These are phyloP conservation scores for Pomatostomus ruficeps DNA, from an alignment of 2,113 vertebrate genomes.

Conservation along the genomic window DNA sequence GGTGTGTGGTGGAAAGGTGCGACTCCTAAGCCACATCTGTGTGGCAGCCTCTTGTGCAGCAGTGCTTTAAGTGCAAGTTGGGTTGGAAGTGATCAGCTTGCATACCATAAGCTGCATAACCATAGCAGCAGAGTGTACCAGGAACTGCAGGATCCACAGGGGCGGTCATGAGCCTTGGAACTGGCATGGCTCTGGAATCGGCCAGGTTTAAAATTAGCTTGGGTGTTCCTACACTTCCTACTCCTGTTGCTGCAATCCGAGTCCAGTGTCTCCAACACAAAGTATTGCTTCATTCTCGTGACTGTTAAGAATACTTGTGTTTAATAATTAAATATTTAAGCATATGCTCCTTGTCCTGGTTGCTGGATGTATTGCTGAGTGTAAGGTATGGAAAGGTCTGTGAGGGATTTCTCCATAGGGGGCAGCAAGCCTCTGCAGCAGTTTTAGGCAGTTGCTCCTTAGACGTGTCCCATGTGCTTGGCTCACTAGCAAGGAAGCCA, in stretches of 20 bases:
- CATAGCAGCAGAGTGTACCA: background rate
- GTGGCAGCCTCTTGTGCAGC: background rate
- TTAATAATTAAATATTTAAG: background rate
- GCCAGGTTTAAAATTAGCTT: background rate
- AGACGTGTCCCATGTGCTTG: background rate
- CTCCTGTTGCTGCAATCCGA: background rate
- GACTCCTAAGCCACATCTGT: background rate
- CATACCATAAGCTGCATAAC: background rate
- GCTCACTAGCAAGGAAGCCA: background rate
- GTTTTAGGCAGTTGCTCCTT: background rate
- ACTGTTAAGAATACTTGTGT: background rate
- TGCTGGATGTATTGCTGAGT: background rate
- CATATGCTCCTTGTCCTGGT: background rate
- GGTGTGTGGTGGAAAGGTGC: background rate
- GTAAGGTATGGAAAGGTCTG: background rate
- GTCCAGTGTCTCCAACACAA: background rate
- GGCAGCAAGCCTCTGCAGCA: constrained; percentile 30
- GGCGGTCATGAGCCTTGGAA: background rate
- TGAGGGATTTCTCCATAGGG: constrained; percentile 16
- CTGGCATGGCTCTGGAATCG: background rate
- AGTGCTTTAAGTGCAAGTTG: background rate
- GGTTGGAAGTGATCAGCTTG: background rate
- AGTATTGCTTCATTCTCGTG: background rate
- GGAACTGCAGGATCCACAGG: background rate
- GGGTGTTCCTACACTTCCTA: background rate